Percentiles rank a stretch among this genome's conserved stretches.
Conservation (phyloP, 2,113 vertebrate species). For the cattle (Bos taurus) region ARS-UCD2.0 NC_037331.1:94535001-94535500, state of each 20-base stretch:
- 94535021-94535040: neutral
- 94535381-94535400: neutral
- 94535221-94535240: neutral
- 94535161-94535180: neutral
- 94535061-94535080: neutral
- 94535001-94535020: neutral
- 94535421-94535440: neutral
- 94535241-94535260: neutral
- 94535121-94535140: neutral
- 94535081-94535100: neutral
- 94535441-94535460: neutral
- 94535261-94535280: neutral
- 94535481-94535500: neutral
- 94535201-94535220: neutral
- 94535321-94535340: neutral
- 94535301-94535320: neutral
- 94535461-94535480: conserved; percentile 24
- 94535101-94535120: neutral
- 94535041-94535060: neutral
- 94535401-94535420: neutral
- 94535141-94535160: neutral
- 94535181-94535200: neutral
- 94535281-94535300: neutral
- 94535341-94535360: neutral
- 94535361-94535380: neutral